Percentiles rank a stretch among this genome's conserved stretches.
Conservation (phyloP, 2,797 vertebrate genomes). For the Sebastes taczanowskii region DNA sequence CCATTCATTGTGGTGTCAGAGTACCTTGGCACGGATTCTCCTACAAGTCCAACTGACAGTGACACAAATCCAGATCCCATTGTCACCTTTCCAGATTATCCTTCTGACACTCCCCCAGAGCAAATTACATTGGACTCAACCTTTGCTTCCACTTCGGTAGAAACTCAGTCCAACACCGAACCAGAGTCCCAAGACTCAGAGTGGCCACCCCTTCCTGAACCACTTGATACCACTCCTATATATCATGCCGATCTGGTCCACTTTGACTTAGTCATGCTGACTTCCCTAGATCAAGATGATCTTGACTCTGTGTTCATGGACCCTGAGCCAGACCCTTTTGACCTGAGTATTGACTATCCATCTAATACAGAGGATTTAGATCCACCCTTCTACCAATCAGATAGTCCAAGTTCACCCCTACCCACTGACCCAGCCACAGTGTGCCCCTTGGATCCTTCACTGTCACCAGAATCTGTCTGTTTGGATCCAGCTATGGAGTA, state of each 20-base stretch:
- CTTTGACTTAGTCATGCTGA: slow-evolving; percentile 81
- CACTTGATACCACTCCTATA: slow-evolving; percentile 70
- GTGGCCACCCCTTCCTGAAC: slow-evolving; percentile 83
- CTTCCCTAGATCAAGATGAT: slow-evolving; percentile 80
- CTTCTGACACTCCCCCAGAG: slow-evolving; percentile 34
- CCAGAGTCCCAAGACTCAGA: slow-evolving; percentile 68
- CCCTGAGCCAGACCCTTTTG: slow-evolving; percentile 79
- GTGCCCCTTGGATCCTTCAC: slow-evolving; percentile 30
- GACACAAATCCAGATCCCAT: slow-evolving; percentile 53
- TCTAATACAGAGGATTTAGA: slow-evolving; percentile 63
- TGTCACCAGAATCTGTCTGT: slow-evolving; percentile 41
- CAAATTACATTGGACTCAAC: slow-evolving; percentile 31
- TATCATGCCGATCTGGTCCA: slow-evolving; percentile 79
- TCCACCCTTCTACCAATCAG: slow-evolving; percentile 44
- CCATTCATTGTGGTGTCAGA: slow-evolving; percentile 77
- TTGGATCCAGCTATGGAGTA: slow-evolving; percentile 55
- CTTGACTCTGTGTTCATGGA: slow-evolving; percentile 82
- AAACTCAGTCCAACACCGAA: slow-evolving; percentile 47
- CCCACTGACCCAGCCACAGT: slow-evolving; percentile 46
- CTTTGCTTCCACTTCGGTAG: slow-evolving; percentile 37
- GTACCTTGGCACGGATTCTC: slow-evolving; percentile 55
- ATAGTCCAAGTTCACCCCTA: slow-evolving; percentile 53
- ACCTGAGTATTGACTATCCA: slow-evolving; percentile 66
- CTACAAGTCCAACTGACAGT: slow-evolving; percentile 57
- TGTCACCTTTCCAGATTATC: slow-evolving; percentile 50